Conservation (phyloP, 2,113 vertebrate genomes). For the Aptenodytes forsteri region DNA sequence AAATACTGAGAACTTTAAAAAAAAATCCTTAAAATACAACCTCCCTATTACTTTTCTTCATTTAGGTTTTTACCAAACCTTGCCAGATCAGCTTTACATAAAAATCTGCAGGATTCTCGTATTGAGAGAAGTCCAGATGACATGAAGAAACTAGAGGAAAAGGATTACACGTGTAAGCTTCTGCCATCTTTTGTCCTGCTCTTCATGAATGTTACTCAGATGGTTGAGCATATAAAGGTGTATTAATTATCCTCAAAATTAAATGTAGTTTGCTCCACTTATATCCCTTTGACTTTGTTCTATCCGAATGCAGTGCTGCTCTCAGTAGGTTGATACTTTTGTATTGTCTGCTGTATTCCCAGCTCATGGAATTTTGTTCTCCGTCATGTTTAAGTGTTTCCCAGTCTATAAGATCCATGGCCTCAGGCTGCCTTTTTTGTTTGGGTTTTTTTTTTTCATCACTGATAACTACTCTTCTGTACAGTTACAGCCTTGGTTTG, state of each 20-base stretch:
- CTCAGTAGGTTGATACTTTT: background rate
- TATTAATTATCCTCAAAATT: background rate
- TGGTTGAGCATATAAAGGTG: background rate
- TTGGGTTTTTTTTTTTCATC: background rate
- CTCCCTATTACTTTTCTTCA: background rate
- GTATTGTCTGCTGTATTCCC: background rate
- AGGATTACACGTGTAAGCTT: constrained; percentile 82
- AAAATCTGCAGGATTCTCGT: constrained; percentile 81
- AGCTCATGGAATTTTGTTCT: background rate
- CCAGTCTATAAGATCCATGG: background rate
- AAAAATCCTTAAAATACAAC: background rate
- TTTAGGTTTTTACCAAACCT: constrained; percentile 92
- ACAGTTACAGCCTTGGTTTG: background rate
- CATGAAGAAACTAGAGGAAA: constrained; percentile 43
- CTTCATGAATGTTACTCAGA: background rate
- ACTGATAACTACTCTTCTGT: background rate
- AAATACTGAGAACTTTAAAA: background rate
- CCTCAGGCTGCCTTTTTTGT: background rate
- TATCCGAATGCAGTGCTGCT: background rate
- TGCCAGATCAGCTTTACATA: constrained; percentile 87
- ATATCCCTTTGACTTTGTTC: background rate
- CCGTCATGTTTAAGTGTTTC: background rate
- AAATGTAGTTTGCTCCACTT: background rate
- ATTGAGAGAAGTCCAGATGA: constrained; percentile 72
- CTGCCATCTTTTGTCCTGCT: background rate